These are phyloP conservation scores for Cantharis rufa DNA, from an alignment of 2,888 invertebrate species.

Conservation along the genomic window DNA sequence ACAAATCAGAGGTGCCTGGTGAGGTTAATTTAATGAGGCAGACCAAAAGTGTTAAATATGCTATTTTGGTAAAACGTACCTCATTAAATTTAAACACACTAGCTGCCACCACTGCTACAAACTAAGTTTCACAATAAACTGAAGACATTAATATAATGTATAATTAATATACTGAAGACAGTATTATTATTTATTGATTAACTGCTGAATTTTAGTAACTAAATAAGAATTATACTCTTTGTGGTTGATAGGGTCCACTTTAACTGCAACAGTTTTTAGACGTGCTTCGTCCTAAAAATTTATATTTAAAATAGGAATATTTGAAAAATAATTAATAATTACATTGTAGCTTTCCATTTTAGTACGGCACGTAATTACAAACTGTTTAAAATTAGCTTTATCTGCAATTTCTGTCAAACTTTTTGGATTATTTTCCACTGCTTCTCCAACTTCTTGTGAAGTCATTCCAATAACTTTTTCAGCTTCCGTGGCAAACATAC, in stretches of 20 bases:
- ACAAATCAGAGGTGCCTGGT: no score
- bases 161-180: no score
- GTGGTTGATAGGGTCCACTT: constrained; percentile 73
- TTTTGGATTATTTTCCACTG: constrained; percentile 69
- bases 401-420: constrained; percentile 71
- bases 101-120: background rate
- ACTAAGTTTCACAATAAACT: background rate
- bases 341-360: no score
- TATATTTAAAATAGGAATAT: background rate
- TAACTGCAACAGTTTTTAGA: constrained; percentile 74
- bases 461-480: constrained; percentile 74
- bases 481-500: constrained; percentile 84
- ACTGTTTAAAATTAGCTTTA: constrained; percentile 77
- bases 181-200: constrained; percentile 4
- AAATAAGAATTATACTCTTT: constrained; percentile 76
- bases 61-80: no score
- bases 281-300: constrained; percentile 78
- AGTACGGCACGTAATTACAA: constrained; percentile 81
- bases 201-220: constrained; percentile 49
- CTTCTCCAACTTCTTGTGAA: constrained; percentile 77
- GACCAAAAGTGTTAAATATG: no score
- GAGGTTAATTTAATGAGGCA: no score
- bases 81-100: no score
- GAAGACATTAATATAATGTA: no score
- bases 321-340: background rate